Conservation (phyloP, 2,797 vertebrate species). For the Pagetopsis macropterus region DNA sequence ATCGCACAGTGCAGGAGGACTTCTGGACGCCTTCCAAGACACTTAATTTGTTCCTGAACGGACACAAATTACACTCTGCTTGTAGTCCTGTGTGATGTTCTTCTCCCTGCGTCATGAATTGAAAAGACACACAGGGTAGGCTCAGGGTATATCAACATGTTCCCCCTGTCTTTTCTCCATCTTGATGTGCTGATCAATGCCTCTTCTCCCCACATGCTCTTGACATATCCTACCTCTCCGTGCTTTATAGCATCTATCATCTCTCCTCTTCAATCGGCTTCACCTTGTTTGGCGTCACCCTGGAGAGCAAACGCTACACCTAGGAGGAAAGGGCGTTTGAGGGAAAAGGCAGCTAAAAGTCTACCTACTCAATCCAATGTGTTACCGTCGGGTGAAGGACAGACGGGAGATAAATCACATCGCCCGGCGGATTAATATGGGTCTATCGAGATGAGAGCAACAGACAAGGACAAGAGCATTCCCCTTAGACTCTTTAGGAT, state of each 20-base stretch:
- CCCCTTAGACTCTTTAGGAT: slow-evolving; percentile 1
- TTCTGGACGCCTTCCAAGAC: slow-evolving; percentile 63
- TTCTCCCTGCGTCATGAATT: slow-evolving; percentile 21
- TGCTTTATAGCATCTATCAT: slow-evolving; percentile 21
- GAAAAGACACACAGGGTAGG: slow-evolving; percentile 17
- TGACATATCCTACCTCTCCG: slow-evolving; percentile 4
- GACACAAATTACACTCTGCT: slow-evolving; percentile 48
- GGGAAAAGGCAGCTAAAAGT: slow-evolving; percentile 56
- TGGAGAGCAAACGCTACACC: slow-evolving; percentile 9
- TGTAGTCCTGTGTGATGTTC: slow-evolving; percentile 23
- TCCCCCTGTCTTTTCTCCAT: slow-evolving; percentile 26
- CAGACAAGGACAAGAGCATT: slow-evolving; percentile 60
- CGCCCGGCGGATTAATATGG: slow-evolving; percentile 67
- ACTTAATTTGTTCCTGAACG: slow-evolving; percentile 65
- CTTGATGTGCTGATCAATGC: slow-evolving; percentile 29
- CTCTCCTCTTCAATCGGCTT: slow-evolving; percentile 4
- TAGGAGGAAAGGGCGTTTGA: slow-evolving; percentile 47
- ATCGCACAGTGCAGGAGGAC: slow-evolving; percentile 66
- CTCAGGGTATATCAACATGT: slow-evolving; percentile 23
- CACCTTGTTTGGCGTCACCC: slow-evolving; percentile 33
- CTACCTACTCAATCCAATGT: slow-evolving; percentile 49
- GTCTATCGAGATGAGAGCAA: slow-evolving; percentile 52
- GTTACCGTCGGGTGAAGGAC: slow-evolving; percentile 73
- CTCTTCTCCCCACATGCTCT: slow-evolving; percentile 9
- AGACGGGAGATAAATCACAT: slow-evolving; percentile 73